Base-by-base conservation (phyloP, 1,140 invertebrate genomes). In the Parapsyche elsis region DNA sequence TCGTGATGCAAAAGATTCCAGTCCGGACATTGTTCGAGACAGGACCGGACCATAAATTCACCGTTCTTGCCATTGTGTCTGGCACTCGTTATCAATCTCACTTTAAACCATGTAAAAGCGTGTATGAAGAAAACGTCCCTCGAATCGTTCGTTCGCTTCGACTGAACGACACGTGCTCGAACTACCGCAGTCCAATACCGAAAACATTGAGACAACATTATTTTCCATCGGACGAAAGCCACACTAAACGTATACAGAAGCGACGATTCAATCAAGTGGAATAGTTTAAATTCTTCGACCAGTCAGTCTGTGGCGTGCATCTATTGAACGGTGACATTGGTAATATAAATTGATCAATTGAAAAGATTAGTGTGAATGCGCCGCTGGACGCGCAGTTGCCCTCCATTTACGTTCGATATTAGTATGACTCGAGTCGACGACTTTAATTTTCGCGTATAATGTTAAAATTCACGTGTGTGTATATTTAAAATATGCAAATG, bases 71-170 rank as follows among this genome's bases (percentile, higher is more conserved):
- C 64, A 26, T 67, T 67, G 24, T 67, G 24, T 12, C 23, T 26
- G 64, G 24, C 64, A 30, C 24, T 67, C 64, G 64, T 67, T 67
- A 67, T 67, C 64, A 67, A 67, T 67, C 64, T 67, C 24, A 24
- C 64, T 19, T 67, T 67, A 23, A 67, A 67, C 19, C 64, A 26
- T 16, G 57, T 21, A 61, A 61, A 61, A 61, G 57, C 57, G 30
- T 38, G 30, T 38, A 38, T 38, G 30, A 38, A 38, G 30, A 38
- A 38, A 38, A 38, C 30, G 30, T 38, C 30, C 7, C 30, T 38
- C 30, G 30, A 38, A 38, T 38, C 30, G 30, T 38, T 38, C 30
- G 7, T 38, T 38, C 30, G 30, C n/a, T n/a, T n/a, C 1, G 30
- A 38, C 30, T 7, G 30, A 38, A 38, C 30, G 30, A 38, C 30